Conservation (phyloP, 1,140 invertebrate species). For the Bombus difficillimus region DNA sequence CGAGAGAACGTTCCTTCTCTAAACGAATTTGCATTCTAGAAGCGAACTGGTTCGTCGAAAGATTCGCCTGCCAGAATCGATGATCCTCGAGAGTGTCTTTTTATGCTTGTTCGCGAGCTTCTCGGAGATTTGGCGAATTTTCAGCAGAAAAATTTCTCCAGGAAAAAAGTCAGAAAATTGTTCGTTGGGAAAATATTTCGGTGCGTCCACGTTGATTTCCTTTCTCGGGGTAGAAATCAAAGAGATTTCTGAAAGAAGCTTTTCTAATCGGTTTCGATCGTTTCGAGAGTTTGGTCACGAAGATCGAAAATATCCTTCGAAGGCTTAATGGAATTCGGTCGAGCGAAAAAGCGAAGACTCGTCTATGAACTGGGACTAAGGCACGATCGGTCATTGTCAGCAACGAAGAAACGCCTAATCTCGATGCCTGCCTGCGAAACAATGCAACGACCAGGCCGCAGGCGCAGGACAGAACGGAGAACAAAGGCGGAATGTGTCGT, state of each 20-base stretch:
- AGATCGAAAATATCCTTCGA: not conserved
- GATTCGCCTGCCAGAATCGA: not conserved
- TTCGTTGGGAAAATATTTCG: conserved; percentile 2
- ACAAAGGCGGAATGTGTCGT: conserved; percentile 52
- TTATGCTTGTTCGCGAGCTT: not conserved
- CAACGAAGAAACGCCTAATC: conserved; percentile 44
- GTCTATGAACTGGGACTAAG: not conserved
- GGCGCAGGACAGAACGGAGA: not conserved
- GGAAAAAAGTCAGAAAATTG: too few relatives aligned
- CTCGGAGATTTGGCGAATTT: not conserved
- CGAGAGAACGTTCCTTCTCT: conserved; percentile 59
- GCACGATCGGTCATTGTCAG: conserved; percentile 59
- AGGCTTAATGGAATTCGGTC: not conserved
- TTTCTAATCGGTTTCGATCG: not conserved
- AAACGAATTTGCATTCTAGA: conserved; percentile 71
- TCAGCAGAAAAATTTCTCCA: not conserved
- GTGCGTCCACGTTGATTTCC: too few relatives aligned
- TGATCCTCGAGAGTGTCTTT: conserved; percentile 19
- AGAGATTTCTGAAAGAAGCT: not conserved
- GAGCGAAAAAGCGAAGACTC: conserved; percentile 1
- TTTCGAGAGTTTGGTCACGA: not conserved
- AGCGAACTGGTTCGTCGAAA: conserved; percentile 19
- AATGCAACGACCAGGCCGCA: conserved; percentile 44
- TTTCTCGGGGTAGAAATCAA: not conserved
- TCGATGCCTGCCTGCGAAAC: conserved; percentile 43